These are phyloP conservation scores for Antheraea yamamai DNA, from an alignment of 2,888 invertebrate species.

Conservation along the genomic window DNA sequence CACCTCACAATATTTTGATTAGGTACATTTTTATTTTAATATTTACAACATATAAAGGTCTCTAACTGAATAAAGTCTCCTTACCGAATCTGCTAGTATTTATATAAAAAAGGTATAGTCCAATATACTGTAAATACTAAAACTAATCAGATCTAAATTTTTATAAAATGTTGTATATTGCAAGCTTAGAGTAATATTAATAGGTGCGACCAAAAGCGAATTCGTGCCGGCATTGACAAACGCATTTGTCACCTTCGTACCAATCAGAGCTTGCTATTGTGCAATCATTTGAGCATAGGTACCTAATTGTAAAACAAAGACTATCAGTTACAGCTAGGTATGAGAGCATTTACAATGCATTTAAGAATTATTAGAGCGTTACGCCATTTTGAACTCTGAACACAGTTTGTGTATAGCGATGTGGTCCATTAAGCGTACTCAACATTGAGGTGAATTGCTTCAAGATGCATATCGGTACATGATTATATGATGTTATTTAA, in stretches of 20 bases:
- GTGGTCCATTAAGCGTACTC: slow-evolving; percentile 57
- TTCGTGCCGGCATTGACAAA: slow-evolving; percentile 1
- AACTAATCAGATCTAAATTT: not conserved
- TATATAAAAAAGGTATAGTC: no score
- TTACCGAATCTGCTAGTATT: no score
- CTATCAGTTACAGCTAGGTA: slow-evolving; percentile 23
- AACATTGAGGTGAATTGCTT: not conserved
- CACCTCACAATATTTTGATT: no score
- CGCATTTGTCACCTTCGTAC: slow-evolving; percentile 9
- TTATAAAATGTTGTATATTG: not conserved
- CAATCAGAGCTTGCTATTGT: slow-evolving; percentile 19
- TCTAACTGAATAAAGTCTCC: no score
- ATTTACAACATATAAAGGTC: no score
- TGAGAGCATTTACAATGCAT: slow-evolving; percentile 31
- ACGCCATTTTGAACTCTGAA: slow-evolving; percentile 41
- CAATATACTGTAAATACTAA: not conserved
- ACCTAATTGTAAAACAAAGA: slow-evolving; percentile 28
- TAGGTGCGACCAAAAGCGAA: not conserved
- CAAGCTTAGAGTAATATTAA: not conserved
- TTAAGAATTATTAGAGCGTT: slow-evolving; percentile 61
- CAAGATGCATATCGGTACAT: slow-evolving; percentile 4
- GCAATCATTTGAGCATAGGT: slow-evolving; percentile 19
- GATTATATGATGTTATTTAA: not conserved
- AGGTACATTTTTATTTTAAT: no score
- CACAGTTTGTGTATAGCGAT: slow-evolving; percentile 39